Conservation (phyloP, 2,888 invertebrate genomes). For the Oscheius sp. region DNA sequence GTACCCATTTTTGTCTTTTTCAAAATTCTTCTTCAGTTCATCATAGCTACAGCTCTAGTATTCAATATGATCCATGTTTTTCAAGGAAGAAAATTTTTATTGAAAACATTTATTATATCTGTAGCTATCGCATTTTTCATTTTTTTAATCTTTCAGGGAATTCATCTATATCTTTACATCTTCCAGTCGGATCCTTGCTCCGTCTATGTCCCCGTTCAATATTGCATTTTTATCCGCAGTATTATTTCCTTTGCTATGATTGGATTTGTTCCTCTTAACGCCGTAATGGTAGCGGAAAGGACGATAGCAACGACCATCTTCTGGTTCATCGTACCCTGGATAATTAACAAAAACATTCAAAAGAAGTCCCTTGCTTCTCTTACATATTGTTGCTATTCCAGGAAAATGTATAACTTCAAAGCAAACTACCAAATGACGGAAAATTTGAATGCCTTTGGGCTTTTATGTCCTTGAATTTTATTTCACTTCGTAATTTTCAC, state of each 20-base stretch:
- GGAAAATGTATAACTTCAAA: not conserved
- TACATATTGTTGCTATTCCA: too few relatives aligned
- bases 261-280: not conserved
- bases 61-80: too few relatives aligned
- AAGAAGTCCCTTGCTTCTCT: too few relatives aligned
- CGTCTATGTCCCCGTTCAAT: constrained; percentile 2
- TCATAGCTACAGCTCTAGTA: not conserved
- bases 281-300: constrained; percentile 1
- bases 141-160: not conserved
- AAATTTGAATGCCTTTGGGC: constrained; percentile 1
- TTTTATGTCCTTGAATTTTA: not conserved
- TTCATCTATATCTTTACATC: not conserved
- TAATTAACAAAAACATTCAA: too few relatives aligned
- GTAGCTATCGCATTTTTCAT: too few relatives aligned
- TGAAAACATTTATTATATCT: too few relatives aligned
- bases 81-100: too few relatives aligned
- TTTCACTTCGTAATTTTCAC: constrained; percentile 2
- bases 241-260: not conserved
- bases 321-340: not conserved
- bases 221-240: not conserved
- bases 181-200: not conserved
- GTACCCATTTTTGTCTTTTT: not conserved
- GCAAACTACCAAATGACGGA: not conserved
- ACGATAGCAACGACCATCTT: not conserved
- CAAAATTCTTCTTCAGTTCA: constrained; percentile 1